A percentile compares a stretch with the other conserved stretches of the same genome.
phyloP scores from a whole-genome alignment of 2,888 invertebrate species.

The Agrilus mali region DNA sequence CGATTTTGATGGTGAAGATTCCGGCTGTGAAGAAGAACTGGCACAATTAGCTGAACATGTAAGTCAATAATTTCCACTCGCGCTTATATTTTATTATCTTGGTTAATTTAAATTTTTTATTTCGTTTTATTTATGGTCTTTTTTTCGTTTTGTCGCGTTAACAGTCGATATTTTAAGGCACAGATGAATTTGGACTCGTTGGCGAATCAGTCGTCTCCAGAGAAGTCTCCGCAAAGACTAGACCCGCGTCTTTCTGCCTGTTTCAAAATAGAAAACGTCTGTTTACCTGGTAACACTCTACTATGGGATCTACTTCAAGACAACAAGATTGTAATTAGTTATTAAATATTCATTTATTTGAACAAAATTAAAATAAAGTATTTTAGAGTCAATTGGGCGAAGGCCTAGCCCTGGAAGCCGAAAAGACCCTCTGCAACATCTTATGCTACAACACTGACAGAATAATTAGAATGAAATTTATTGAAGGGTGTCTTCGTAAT shows the following conservation, averaged over 20 bases:
- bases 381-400: constrained; percentile 59
- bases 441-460: constrained; percentile 85
- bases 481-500: constrained; percentile 87
- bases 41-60: constrained; percentile 63
- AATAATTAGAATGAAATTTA: constrained; percentile 83
- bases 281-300: constrained; percentile 82
- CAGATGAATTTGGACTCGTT: constrained; percentile 30
- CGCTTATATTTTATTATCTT: not conserved
- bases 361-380: not conserved
- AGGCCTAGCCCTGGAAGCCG: constrained; percentile 84
- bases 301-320: constrained; percentile 92
- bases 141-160: not conserved
- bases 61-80: constrained; percentile 8
- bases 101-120: too few relatives aligned
- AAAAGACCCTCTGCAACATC: constrained; percentile 80
- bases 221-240: constrained; percentile 29
- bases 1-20: constrained; percentile 85
- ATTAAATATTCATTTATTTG: not conserved
- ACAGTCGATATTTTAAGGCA: constrained; percentile 16
- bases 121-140: too few relatives aligned
- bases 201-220: constrained; percentile 27
- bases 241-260: constrained; percentile 32
- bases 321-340: constrained; percentile 69
- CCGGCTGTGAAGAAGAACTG: constrained; percentile 72
- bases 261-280: constrained; percentile 50